phyloP scores from a whole-genome alignment of 2,797 vertebrate species.

The Esox masquinongy region DNA sequence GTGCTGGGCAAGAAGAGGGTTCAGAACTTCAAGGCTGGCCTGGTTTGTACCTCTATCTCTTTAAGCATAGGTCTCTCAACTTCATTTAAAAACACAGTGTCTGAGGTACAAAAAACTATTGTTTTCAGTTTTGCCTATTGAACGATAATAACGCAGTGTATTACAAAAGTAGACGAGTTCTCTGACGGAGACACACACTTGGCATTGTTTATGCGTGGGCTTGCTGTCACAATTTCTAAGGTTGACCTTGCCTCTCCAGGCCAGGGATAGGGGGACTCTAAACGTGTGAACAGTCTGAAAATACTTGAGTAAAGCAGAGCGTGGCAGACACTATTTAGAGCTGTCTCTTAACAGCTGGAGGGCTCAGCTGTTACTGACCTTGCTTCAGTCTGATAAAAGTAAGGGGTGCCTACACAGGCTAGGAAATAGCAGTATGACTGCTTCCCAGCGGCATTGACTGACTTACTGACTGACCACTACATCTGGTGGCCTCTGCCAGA shows the following conservation, averaged over 20 bases:
- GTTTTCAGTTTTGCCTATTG: neutral
- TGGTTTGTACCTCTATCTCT: constrained; percentile 74
- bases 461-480: constrained; percentile 45
- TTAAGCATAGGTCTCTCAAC: neutral
- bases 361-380: constrained; percentile 58
- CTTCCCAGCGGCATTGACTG: constrained; percentile 34
- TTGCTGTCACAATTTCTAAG: constrained; percentile 12
- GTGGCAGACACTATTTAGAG: constrained; percentile 40
- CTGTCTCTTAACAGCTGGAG: constrained; percentile 44
- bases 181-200: neutral
- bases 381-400: constrained; percentile 50
- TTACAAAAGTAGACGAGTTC: neutral
- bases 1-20: constrained; percentile 81
- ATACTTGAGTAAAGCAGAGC: constrained; percentile 40
- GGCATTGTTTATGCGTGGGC: neutral
- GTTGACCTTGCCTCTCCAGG: constrained; percentile 36
- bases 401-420: neutral
- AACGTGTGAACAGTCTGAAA: constrained; percentile 32
- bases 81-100: neutral
- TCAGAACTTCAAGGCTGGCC: constrained; percentile 86
- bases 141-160: neutral
- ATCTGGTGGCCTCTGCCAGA: constrained; percentile 61
- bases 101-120: neutral
- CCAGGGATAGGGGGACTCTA: constrained; percentile 14
- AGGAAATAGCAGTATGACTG: constrained; percentile 40